Percentiles rank a stretch among this genome's conserved stretches.
These are phyloP conservation scores for Gymnoscopelus microlampas DNA, from an alignment of 2,797 vertebrate genomes.

Conservation along the genomic window DNA sequence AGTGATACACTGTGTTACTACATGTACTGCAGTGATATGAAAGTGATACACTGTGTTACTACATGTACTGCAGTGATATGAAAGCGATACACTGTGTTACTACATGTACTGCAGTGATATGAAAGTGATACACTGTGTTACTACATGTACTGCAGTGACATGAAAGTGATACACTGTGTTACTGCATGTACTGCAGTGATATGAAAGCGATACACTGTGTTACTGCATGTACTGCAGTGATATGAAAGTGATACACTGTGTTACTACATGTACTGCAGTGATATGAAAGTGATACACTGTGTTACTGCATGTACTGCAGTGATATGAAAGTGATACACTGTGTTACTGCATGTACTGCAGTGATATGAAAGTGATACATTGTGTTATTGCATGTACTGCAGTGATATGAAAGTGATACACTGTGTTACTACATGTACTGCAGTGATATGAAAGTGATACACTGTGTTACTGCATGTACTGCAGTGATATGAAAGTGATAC, in stretches of 20 bases:
- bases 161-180: constrained; percentile 42
- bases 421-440: neutral
- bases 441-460: constrained; percentile 43
- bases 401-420: constrained; percentile 45
- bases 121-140: constrained; percentile 35
- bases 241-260: constrained; percentile 47
- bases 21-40: constrained; percentile 27
- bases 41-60: constrained; percentile 25
- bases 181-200: constrained; percentile 7
- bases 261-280: constrained; percentile 2
- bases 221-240: constrained; percentile 4
- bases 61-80: constrained; percentile 20
- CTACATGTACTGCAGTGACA: constrained; percentile 11
- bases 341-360: neutral
- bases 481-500: constrained; percentile 44
- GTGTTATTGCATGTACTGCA: neutral
- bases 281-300: constrained; percentile 46
- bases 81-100: too few relatives aligned
- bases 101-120: constrained; percentile 19
- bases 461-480: neutral
- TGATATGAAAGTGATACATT: constrained; percentile 45
- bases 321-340: constrained; percentile 47
- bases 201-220: too few relatives aligned
- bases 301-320: neutral
- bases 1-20: constrained; percentile 3